Base-by-base conservation (phyloP, 2,113 vertebrate genomes). In the Rostratula benghalensis region DNA sequence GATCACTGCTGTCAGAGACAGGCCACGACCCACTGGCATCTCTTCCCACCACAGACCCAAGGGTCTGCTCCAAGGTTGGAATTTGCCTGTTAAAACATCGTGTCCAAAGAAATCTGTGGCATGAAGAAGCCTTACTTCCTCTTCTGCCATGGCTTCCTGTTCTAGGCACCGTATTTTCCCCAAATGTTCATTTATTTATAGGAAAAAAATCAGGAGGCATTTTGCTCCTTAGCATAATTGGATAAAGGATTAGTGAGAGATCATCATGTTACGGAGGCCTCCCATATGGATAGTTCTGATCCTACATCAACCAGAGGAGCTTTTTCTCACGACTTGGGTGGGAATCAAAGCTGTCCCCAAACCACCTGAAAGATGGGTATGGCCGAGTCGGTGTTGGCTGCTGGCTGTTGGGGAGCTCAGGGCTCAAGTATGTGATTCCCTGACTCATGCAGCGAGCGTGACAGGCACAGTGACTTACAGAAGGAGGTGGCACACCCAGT, bases 381-480 rank as follows among this genome's bases (percentile, higher is more conserved):
- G 93, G 46, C 69, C 37, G 83, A 76, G 37, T 23, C 46, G 33
- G 24, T 75, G 57, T 63, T 74, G 84, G 21, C 71, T 81, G 88
- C 70, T 94, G 94, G 83, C 31, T 94, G 83, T 61, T 94, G 16
- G 22, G 77, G 71, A 93, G 71, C 30, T 84, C 56, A 60, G 16
- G 37, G 15, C 63, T 1, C 13, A 24, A 70, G 54, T 78, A 88
- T 6, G 24, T 16, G 24, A 85, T 89, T 56, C 89, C 89, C 9
- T 46, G 95, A 90, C 54, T 74, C n/a, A 43, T 45, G 68, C 30
- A n/a, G 85, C 0, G 2, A 94, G 94, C 7, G 2, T 94, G 95
- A 96, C 95, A 91, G 6, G 33, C 83, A 79, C 28, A 37, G 57
- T 77, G 95, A 94, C 73, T 92, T 95, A 96, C 76, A 67, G 92